These are phyloP conservation scores for Subacronicta megacephala DNA, from an alignment of 2,888 invertebrate genomes.

Conservation along the genomic window DNA sequence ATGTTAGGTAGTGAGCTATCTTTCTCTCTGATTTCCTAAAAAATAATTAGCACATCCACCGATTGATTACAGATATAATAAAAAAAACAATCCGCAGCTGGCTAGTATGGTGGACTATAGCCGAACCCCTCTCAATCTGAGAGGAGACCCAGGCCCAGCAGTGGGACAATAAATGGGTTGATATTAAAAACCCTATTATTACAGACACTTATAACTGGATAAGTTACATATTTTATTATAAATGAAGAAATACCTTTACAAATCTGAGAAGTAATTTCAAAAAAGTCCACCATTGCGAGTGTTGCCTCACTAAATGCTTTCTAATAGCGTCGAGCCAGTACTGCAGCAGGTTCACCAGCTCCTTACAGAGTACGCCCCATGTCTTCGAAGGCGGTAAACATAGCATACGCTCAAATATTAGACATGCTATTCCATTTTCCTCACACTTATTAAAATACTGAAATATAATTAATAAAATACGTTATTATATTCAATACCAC, in stretches of 20 bases:
- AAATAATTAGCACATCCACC: background rate
- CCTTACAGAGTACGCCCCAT: conserved; percentile 74
- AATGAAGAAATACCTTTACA: conserved; percentile 65
- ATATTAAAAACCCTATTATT: too few species aligned
- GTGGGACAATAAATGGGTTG: too few species aligned
- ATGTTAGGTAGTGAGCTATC: conserved; percentile 63
- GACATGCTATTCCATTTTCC: conserved; percentile 73
- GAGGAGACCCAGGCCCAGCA: too few species aligned
- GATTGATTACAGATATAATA: too few species aligned
- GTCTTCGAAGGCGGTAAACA: conserved; percentile 70
- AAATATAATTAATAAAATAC: conserved; percentile 39
- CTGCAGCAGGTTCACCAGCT: conserved; percentile 69
- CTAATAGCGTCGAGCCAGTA: conserved; percentile 78
- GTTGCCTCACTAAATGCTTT: conserved; percentile 70
- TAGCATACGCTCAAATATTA: conserved; percentile 70
- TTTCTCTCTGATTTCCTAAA: conserved; percentile 70
- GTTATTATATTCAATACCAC: background rate
- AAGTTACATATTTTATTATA: too few species aligned
- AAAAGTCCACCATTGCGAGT: conserved; percentile 76
- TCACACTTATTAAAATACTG: conserved; percentile 78
- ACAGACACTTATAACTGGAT: too few species aligned
- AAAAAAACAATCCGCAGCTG: too few species aligned
- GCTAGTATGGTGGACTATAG: too few species aligned
- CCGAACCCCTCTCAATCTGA: too few species aligned
- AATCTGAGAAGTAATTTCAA: conserved; percentile 68